Percentiles rank a stretch among this genome's conserved stretches.
Conservation (phyloP, 37 sponge, comb jelly and placozoan genomes). For the Hormiphora californensis region DNA sequence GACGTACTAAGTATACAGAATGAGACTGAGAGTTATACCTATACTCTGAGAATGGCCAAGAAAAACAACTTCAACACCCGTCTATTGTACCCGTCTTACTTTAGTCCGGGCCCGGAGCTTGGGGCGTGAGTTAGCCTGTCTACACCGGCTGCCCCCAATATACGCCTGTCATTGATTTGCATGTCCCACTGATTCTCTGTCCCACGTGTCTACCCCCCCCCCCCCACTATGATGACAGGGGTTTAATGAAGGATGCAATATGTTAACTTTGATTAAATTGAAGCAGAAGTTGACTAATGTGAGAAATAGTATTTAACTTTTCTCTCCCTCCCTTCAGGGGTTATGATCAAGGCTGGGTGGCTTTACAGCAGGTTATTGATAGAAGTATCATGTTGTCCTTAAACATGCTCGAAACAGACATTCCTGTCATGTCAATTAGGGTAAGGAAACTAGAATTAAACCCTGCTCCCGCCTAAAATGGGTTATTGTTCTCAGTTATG, state of each 20-base stretch:
- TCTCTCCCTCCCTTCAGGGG: background rate
- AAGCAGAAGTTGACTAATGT: too few species aligned
- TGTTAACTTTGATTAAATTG: too few species aligned
- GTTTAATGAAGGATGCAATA: too few species aligned
- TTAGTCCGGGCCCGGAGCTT: background rate
- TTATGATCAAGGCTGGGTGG: constrained; percentile 10
- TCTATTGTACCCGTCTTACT: background rate
- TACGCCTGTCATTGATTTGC: too few species aligned
- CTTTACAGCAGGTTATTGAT: constrained; percentile 8
- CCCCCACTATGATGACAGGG: too few species aligned
- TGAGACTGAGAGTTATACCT: background rate
- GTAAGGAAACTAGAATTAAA: background rate
- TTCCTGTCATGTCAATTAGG: constrained; percentile 20
- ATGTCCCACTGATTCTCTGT: too few species aligned
- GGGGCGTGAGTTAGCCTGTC: background rate
- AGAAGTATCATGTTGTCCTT: background rate
- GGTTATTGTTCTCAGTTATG: background rate
- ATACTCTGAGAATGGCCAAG: background rate
- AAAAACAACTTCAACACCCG: background rate
- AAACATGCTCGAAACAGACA: background rate
- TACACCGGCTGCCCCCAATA: too few species aligned
- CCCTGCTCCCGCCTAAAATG: background rate
- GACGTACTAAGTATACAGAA: background rate
- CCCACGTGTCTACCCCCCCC: too few species aligned
- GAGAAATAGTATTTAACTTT: background rate